These are phyloP conservation scores for Capitulum mitella DNA, from an alignment of 2,888 invertebrate genomes.

Conservation along the genomic window DNA sequence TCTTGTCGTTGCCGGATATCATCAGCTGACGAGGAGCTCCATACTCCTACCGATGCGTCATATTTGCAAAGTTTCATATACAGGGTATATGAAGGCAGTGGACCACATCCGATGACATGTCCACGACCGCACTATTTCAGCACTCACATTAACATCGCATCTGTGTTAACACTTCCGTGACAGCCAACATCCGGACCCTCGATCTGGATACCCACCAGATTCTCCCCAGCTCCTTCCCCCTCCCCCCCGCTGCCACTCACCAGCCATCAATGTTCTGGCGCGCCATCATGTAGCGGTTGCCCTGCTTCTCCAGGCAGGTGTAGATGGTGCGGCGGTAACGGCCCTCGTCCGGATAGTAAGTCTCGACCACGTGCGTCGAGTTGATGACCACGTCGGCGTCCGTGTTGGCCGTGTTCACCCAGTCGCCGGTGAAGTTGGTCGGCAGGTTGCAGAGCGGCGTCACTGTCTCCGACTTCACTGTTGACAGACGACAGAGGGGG, in stretches of 20 bases:
- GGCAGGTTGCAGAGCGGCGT: conserved; percentile 86
- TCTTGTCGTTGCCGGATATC: no score
- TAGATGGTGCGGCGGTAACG: conserved; percentile 77
- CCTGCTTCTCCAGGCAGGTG: conserved; percentile 86
- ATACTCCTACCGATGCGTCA: no score
- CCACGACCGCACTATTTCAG: no score
- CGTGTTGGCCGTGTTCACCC: conserved; percentile 96
- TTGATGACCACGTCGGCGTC: conserved; percentile 91
- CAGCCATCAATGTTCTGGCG: conserved; percentile 91
- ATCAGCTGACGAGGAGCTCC: no score
- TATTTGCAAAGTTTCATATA: no score
- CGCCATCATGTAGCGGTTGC: conserved; percentile 89
- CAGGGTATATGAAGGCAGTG: no score
- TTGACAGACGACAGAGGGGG: conserved; percentile 70
- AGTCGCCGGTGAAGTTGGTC: conserved; percentile 85
- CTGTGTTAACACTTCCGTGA: no score
- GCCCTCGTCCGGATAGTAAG: conserved; percentile 86
- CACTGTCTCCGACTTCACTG: conserved; percentile 72
- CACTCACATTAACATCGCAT: no score
- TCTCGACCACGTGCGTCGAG: conserved; percentile 93
- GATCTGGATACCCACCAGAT: no score
- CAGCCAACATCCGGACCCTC: no score
- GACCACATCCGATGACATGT: not conserved
- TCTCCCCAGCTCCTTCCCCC: no score
- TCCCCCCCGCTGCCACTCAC: conserved; percentile 45